Base-by-base conservation (phyloP, 1,140 invertebrate species). In the Drosophila subobscura region DNA sequence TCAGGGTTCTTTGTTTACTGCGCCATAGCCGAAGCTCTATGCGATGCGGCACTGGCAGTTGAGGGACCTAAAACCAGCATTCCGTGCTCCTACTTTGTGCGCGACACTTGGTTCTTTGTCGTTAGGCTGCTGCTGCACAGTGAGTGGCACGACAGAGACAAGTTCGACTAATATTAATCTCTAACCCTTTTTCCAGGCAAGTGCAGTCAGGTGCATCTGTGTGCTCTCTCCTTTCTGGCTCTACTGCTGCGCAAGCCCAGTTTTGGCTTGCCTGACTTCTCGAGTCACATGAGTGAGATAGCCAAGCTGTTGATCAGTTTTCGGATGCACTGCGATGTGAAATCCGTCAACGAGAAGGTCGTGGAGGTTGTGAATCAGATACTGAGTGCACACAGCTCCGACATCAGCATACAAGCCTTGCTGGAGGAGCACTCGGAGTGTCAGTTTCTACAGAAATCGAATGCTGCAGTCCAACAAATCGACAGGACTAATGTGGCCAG, bases 71-170 rank as follows among this genome's bases (percentile, higher is more conserved):
- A 40, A 5, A 41, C 23, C 7, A 22, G 51, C 5, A 6, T 8
- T 1, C 22, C 47, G 1, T 54, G 67, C 7, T 66, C 50, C 1
- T 88, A 66, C 16, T 90, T 88, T 61, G 52, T 81, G 23, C 61
- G 56, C 2, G 88, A 90, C 20, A 68, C 65, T 46, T 78, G 84
- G 72, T 84, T 65, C 14, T 90, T 90, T 61, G 42, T 84, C 1
- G 67, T 70, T 25, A 58, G 70, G 14, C 68, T 78, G 33, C 29
- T 84, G 1, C 5, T 59, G 16, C 65, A 67, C 45, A 71, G 84
- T 89, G 4, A 77, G 76, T 70, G n/a, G 23, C 3, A 14, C 4
- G 12, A 7, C 12, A 23, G 2, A 5, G 7, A 0, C 14, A 4
- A 20, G 3, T 7, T 5, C 5, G 5, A 5, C 2, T 25, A 10